Evolutionary conservation across 2,113 vertebrate species (phyloP).

Genomic region (Pelecanus crispus): DNA sequence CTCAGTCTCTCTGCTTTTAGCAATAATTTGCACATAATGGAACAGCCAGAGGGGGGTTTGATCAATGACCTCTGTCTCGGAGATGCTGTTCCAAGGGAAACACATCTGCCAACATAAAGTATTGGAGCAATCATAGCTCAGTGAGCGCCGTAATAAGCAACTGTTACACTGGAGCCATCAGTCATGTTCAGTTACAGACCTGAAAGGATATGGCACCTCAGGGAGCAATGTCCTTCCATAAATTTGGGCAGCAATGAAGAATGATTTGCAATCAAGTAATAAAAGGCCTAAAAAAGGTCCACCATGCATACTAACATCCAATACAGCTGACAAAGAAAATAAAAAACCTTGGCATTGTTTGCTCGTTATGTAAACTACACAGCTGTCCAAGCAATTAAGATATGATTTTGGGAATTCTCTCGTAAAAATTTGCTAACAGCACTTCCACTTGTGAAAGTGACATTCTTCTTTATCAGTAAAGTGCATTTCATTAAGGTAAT

Average conservation of each 20-base stretch:
- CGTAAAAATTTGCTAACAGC: conserved; percentile 82
- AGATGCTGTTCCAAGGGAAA: conserved; percentile 86
- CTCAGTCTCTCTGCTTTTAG: conserved; percentile 78
- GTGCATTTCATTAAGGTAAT: conserved; percentile 85
- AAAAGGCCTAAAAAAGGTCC: conserved; percentile 82
- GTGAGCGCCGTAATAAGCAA: conserved; percentile 86
- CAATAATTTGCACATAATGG: conserved; percentile 89
- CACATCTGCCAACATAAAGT: conserved; percentile 91
- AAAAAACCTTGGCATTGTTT: conserved; percentile 85
- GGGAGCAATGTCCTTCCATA: conserved; percentile 90
- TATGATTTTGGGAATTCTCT: conserved; percentile 87
- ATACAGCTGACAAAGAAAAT: conserved; percentile 83
- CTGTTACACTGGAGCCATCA: conserved; percentile 85
- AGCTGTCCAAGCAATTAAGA: conserved; percentile 87
- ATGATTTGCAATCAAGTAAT: conserved; percentile 90
- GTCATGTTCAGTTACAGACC: conserved; percentile 88
- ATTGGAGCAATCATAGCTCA: conserved; percentile 88
- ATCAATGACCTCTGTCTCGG: conserved; percentile 88
- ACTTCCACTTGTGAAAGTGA: conserved; percentile 84
- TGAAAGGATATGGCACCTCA: conserved; percentile 85
- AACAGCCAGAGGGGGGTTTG: conserved; percentile 85
- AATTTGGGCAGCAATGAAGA: conserved; percentile 89
- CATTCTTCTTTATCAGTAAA: conserved; percentile 83
- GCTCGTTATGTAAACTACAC: conserved; percentile 85
- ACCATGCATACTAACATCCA: conserved; percentile 83